Percentiles rank a stretch among this genome's conserved stretches.
These are phyloP conservation scores for Clunio marinus DNA, from an alignment of 2,888 invertebrate genomes.

Conservation along the genomic window DNA sequence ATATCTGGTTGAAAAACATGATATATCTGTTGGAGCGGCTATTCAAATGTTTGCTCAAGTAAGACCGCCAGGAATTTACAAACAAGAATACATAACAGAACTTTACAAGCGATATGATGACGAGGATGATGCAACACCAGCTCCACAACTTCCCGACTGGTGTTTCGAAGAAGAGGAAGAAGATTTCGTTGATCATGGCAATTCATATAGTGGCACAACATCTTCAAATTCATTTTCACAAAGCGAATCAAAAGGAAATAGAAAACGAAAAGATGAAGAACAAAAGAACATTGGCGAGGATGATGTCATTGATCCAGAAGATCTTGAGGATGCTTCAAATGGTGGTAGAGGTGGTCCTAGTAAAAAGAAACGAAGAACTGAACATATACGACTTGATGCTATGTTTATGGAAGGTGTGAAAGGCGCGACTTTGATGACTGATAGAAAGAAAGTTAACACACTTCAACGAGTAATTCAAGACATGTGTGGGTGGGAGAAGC, in stretches of 20 bases:
- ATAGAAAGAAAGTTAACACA: slow-evolving; percentile 52
- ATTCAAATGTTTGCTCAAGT: slow-evolving; percentile 66
- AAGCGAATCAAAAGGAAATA: slow-evolving; percentile 15
- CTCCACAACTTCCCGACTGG: slow-evolving; percentile 84
- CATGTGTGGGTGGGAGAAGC: slow-evolving; percentile 74
- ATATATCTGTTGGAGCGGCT: slow-evolving; percentile 81
- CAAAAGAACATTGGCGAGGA: slow-evolving; percentile 32
- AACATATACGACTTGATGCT: slow-evolving; percentile 59
- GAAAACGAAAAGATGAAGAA: slow-evolving; percentile 1
- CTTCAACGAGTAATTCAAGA: slow-evolving; percentile 71
- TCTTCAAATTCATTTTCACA: slow-evolving; percentile 45
- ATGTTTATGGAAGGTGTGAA: slow-evolving; percentile 83
- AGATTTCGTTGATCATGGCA: slow-evolving; percentile 42
- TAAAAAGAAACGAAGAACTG: slow-evolving; percentile 54
- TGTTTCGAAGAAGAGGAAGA: slow-evolving; percentile 61
- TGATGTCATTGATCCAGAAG: slow-evolving; percentile 35
- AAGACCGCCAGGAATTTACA: slow-evolving; percentile 94
- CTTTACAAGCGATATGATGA: slow-evolving; percentile 77
- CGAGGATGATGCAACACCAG: slow-evolving; percentile 60
- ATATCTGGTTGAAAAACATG: slow-evolving; percentile 80
- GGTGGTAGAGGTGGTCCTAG: slow-evolving; percentile 36
- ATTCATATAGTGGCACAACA: not conserved
- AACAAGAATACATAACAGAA: slow-evolving; percentile 89
- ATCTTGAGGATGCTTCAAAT: slow-evolving; percentile 29
- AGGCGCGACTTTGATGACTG: slow-evolving; percentile 68